phyloP scores from a whole-genome alignment of 2,888 invertebrate species.

The Biston betularia region DNA sequence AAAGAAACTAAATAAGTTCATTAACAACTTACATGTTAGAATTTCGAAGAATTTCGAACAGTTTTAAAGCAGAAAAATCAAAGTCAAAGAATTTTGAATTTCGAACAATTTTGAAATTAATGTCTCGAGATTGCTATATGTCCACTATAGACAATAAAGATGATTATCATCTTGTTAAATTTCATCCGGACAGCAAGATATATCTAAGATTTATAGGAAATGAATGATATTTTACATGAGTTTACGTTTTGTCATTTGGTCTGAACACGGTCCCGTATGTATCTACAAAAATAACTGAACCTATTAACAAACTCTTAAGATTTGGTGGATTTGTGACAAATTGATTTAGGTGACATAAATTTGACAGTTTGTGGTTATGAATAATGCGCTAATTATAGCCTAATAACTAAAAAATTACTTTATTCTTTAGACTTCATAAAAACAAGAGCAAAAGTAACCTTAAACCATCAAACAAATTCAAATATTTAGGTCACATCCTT shows the following conservation, averaged over 20 bases:
- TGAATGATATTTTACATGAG: conserved; percentile 17
- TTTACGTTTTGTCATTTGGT: conserved; percentile 35
- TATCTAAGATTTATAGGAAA: conserved; percentile 26
- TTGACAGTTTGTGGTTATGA: conserved; percentile 18
- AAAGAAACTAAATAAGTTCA: too few species aligned
- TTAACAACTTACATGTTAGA: too few species aligned
- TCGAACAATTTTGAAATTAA: conserved; percentile 32
- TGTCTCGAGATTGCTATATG: too few species aligned
- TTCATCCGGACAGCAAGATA: conserved; percentile 16
- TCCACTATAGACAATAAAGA: conserved; percentile 36
- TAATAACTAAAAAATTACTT: conserved; percentile 9
- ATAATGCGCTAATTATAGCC: conserved; percentile 1
- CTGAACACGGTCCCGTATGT: conserved; percentile 31
- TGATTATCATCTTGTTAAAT: conserved; percentile 32
- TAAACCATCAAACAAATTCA: conserved; percentile 28
- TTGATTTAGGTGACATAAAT: conserved; percentile 41
- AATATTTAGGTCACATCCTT: conserved; percentile 37
- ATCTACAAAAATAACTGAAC: conserved; percentile 34
- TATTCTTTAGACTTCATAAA: conserved; percentile 35
- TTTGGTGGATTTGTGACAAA: conserved; percentile 25
- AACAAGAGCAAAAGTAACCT: conserved; percentile 41
- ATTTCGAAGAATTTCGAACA: too few species aligned
- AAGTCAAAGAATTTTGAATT: too few species aligned
- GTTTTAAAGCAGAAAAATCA: too few species aligned
- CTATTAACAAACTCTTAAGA: conserved; percentile 31